Percentiles rank a stretch among this genome's conserved stretches.
phyloP scores from a whole-genome alignment of 1,140 invertebrate species.

The Ceratosolen fusciceps region DNA sequence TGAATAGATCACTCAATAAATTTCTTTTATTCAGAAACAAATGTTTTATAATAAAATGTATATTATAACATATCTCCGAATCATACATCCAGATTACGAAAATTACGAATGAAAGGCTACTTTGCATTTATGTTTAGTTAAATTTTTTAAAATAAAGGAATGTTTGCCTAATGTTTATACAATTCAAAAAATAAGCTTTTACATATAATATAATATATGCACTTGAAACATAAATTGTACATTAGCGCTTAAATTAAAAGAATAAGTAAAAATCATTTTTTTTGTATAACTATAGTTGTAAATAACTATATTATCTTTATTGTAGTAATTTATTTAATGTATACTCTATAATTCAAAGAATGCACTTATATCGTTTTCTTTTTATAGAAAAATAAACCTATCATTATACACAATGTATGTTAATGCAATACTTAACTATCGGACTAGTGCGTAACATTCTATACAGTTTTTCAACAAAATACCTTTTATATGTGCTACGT shows the following conservation, averaged over 20 bases:
- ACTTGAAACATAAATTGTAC: not conserved
- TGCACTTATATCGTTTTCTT: slow-evolving; percentile 7
- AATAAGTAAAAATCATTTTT: not conserved
- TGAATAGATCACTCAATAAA: too few species aligned
- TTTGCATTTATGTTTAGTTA: too few species aligned
- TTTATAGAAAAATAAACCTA: not conserved
- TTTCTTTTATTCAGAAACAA: too few species aligned
- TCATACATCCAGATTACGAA: too few species aligned
- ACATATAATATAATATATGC: not conserved
- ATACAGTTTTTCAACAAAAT: slow-evolving; percentile 6
- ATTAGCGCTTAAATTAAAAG: not conserved
- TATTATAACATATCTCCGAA: too few species aligned
- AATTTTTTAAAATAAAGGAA: not conserved
- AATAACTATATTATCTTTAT: slow-evolving; percentile 30
- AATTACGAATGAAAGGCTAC: too few species aligned
- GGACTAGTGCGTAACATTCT: slow-evolving; percentile 33
- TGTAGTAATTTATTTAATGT: slow-evolving; percentile 12
- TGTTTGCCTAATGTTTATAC: not conserved
- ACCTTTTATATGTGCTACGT: slow-evolving; percentile 15
- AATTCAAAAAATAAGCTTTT: not conserved
- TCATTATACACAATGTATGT: slow-evolving; percentile 10
- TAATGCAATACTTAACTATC: slow-evolving; percentile 15
- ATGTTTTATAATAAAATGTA: too few species aligned
- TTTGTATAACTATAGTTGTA: slow-evolving; percentile 4
- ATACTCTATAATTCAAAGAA: slow-evolving; percentile 15